phyloP scores from a whole-genome alignment of 2,888 invertebrate genomes.

The Orchesella flavescens region DNA sequence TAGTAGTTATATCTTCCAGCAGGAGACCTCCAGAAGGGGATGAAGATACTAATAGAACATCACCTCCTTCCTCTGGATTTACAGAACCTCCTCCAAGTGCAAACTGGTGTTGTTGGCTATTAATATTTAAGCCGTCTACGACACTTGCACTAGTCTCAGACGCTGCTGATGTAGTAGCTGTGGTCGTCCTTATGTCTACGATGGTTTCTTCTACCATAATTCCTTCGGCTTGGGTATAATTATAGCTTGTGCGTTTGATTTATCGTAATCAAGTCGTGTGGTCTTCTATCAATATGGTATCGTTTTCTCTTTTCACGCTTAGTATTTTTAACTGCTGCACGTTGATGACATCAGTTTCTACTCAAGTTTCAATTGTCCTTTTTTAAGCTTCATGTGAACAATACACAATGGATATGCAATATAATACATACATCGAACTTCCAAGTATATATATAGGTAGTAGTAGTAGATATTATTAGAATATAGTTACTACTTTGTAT shows the following conservation, averaged over 20 bases:
- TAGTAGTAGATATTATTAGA: too few species aligned
- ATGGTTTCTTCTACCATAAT: constrained; percentile 60
- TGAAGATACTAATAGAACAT: not conserved
- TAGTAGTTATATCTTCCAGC: constrained; percentile 4
- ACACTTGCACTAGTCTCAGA: constrained; percentile 45
- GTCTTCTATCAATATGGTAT: not conserved
- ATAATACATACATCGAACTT: too few species aligned
- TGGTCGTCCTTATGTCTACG: constrained; percentile 59
- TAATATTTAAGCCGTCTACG: constrained; percentile 40
- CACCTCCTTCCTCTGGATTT: not conserved
- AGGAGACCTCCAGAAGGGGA: constrained; percentile 25
- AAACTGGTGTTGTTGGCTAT: constrained; percentile 5
- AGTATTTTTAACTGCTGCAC: too few species aligned
- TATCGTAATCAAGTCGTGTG: not conserved
- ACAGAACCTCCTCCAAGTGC: not conserved
- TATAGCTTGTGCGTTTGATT: constrained; percentile 4
- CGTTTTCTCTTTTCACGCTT: not conserved
- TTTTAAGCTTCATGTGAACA: not conserved
- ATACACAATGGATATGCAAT: not conserved
- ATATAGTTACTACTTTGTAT: too few species aligned
- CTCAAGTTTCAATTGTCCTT: not conserved
- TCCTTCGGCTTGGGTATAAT: constrained; percentile 7
- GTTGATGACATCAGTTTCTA: too few species aligned
- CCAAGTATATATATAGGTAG: too few species aligned
- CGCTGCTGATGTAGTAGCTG: constrained; percentile 56